A percentile compares a stretch with the other conserved stretches of the same genome.
Evolutionary conservation across 2,113 vertebrate species (phyloP).

Genomic region (Pomatorhinus ruficollis): DNA sequence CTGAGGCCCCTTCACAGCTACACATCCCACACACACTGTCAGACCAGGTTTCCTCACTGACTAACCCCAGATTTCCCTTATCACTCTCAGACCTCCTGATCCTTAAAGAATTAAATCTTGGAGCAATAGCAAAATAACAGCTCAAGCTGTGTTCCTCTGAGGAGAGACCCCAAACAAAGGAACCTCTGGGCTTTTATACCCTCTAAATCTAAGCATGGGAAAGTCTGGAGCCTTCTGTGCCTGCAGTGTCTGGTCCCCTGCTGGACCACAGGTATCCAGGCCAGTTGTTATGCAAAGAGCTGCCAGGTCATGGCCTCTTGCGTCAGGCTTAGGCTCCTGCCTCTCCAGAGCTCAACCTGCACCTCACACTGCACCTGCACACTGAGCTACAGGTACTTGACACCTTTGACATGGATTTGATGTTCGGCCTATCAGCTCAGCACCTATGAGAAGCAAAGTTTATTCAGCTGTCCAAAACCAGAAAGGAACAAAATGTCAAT

Average conservation of each 20-base stretch:
- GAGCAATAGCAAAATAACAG: not conserved
- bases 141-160: not conserved
- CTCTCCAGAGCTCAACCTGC: not conserved
- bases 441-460: not conserved
- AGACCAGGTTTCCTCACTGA: not conserved
- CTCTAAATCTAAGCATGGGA: not conserved
- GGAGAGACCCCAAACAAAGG: not conserved
- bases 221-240: fast-evolving
- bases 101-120: not conserved
- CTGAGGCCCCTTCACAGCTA: not conserved
- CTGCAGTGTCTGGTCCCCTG: not conserved
- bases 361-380: not conserved
- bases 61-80: not conserved
- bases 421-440: not conserved
- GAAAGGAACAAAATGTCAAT: not conserved
- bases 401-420: not conserved
- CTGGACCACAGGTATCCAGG: not conserved
- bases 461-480: not conserved
- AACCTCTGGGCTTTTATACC: not conserved
- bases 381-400: not conserved
- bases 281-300: not conserved
- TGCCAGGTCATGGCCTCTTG: too few relatives aligned
- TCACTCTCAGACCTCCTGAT: too few relatives aligned
- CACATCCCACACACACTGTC: not conserved
- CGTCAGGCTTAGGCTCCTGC: not conserved